phyloP scores from a whole-genome alignment of 1,140 invertebrate species.

The Diorhabda sublineata region DNA sequence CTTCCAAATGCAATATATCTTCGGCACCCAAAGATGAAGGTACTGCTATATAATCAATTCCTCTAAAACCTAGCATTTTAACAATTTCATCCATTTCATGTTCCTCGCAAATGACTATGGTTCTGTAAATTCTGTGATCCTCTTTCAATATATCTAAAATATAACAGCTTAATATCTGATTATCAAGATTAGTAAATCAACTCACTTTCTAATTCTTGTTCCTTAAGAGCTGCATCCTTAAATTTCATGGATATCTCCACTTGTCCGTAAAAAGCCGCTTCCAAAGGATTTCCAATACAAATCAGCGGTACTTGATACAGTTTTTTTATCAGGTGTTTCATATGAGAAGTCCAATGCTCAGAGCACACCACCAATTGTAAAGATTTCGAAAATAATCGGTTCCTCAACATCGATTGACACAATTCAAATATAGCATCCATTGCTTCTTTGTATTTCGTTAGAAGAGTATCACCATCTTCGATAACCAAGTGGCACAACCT shows the following conservation, averaged over 20 bases:
- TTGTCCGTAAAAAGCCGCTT: slow-evolving; percentile 40
- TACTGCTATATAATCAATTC: slow-evolving; percentile 29
- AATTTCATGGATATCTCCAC: slow-evolving; percentile 32
- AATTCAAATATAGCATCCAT: slow-evolving; percentile 29
- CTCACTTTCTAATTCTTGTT: slow-evolving; percentile 26
- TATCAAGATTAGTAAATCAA: slow-evolving; percentile 7
- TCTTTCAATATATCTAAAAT: slow-evolving; percentile 35
- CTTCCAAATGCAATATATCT: slow-evolving; percentile 30
- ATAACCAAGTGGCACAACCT: slow-evolving; percentile 39
- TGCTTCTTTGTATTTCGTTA: slow-evolving; percentile 26
- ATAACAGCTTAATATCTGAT: background rate
- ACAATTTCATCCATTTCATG: slow-evolving; percentile 31
- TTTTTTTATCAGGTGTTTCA: slow-evolving; percentile 34
- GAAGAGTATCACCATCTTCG: slow-evolving; percentile 34
- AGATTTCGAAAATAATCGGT: slow-evolving; percentile 19
- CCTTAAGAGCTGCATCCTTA: slow-evolving; percentile 23
- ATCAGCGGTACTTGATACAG: slow-evolving; percentile 34
- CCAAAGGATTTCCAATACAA: slow-evolving; percentile 38
- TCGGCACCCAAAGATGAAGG: slow-evolving; percentile 23
- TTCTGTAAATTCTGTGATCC: slow-evolving; percentile 29
- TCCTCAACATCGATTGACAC: slow-evolving; percentile 29
- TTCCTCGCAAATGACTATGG: slow-evolving; percentile 37
- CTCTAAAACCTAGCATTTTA: slow-evolving; percentile 28
- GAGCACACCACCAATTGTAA: slow-evolving; percentile 37
- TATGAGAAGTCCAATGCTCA: slow-evolving; percentile 32